A percentile compares a stretch with the other conserved stretches of the same genome.
Conservation (phyloP, 1,140 invertebrate species). For the Dufourea novaeangliae region DNA sequence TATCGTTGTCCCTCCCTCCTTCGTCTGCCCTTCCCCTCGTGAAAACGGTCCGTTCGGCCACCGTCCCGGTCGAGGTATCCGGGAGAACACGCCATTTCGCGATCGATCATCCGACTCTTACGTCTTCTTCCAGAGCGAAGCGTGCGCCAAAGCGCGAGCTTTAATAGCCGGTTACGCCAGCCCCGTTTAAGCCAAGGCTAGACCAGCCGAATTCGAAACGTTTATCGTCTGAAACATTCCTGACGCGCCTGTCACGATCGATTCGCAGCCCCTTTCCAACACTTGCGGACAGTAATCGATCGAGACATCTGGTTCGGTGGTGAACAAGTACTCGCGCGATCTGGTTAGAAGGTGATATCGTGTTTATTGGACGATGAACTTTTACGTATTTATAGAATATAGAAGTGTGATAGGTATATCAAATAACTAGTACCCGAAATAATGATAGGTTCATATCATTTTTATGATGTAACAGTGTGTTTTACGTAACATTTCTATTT, state of each 20-base stretch:
- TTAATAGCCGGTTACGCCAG: slow-evolving; percentile 49
- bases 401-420: too few relatives aligned
- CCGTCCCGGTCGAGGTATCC: too few relatives aligned
- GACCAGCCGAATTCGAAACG: slow-evolving; percentile 16
- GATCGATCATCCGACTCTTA: slow-evolving; percentile 57
- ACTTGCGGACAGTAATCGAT: slow-evolving; percentile 2
- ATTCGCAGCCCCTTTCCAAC: background rate
- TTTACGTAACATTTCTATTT: too few relatives aligned
- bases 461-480: too few relatives aligned
- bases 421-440: too few relatives aligned
- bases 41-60: background rate
- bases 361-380: background rate
- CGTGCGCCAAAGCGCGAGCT: slow-evolving; percentile 51
- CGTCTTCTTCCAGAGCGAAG: slow-evolving; percentile 39
- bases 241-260: background rate
- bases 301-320: background rate
- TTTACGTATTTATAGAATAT: background rate
- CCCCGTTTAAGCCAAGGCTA: background rate
- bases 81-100: slow-evolving; percentile 48
- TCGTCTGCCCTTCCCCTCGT: too few relatives aligned
- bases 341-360: too few relatives aligned
- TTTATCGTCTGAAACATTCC: slow-evolving; percentile 18
- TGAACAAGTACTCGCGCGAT: background rate
- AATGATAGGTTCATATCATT: too few relatives aligned
- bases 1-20: slow-evolving; percentile 2